Evolutionary conservation across 2,113 vertebrate species (phyloP).

Genomic region (Eretmochelys imbricata): DNA sequence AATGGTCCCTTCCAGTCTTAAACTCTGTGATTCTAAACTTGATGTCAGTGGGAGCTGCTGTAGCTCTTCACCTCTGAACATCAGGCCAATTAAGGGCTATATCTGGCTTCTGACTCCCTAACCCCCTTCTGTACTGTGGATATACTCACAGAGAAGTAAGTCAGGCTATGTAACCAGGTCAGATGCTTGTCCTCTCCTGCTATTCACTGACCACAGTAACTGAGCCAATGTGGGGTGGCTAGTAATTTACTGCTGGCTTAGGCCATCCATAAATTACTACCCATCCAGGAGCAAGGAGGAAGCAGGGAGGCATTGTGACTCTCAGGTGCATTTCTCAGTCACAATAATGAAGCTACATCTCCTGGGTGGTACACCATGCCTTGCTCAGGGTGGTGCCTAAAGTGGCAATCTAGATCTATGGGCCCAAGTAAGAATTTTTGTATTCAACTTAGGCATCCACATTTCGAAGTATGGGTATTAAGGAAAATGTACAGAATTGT

Average conservation of each 20-base stretch:
- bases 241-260: neutral
- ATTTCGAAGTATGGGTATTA: neutral
- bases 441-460: neutral
- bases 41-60: neutral
- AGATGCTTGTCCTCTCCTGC: neutral
- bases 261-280: neutral
- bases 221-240: neutral
- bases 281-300: neutral
- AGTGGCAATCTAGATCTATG: neutral
- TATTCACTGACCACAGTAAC: neutral
- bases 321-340: neutral
- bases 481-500: neutral
- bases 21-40: neutral
- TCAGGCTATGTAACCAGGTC: accelerated
- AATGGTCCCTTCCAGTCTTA: too few species aligned
- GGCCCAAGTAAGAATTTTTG: neutral
- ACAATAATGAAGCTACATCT: neutral
- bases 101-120: neutral
- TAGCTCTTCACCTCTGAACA: neutral
- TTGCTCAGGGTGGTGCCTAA: neutral
- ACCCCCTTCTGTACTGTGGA: neutral
- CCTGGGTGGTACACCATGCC: neutral
- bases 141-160: neutral
- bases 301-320: neutral
- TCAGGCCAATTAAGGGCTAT: neutral